Base-by-base conservation (phyloP, 2,113 vertebrate genomes). In the Cyanoderma ruficeps region DNA sequence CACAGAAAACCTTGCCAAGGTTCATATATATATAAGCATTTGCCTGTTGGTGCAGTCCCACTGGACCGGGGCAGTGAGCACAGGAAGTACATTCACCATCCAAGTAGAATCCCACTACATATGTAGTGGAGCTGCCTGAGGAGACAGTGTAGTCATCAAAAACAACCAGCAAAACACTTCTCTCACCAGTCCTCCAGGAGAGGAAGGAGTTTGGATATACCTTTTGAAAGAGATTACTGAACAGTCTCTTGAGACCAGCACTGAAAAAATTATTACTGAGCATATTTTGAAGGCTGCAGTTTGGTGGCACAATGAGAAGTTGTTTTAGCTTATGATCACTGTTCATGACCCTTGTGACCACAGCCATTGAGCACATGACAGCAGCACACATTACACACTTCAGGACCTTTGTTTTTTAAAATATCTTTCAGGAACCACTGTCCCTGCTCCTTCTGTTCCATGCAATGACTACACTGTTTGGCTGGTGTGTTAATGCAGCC, bases 21-120 rank as follows among this genome's bases (percentile, higher is more conserved):
- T 64, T 92, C 50, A 57, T 50, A 41, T 35, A 72, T 35, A 53
- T 56, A 56, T 49, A 39, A 46, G 13, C 53, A 25, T 70, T 93
- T 96, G 19, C 19, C 12, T 77, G 20, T 44, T 37, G 78, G 4
- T 87, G 49, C 20, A 22, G 24, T 78, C 20, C 37, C 23, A 3
- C 28, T 49, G 55, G 76, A 83, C 12, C 44, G 70, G 57, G 86
- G 70, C 30, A 47, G 22, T 21, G 68, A 75, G 22, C 44, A n/a
- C 0, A 2, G 57, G 46, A 87, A 49, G 20, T 52, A 35, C 10
- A 25, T 65, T 82, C 0, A 3, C 49, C 2, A 4, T 31, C 21
- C 17, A 55, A 20, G 21, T 30, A 11, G 15, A 91, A 53, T 71
- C 33, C 28, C 6, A 1, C 22, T 41, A 11, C 0, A 1, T 22